Percentiles rank a stretch among this genome's conserved stretches.
phyloP scores from a whole-genome alignment of 2,113 vertebrate species.

The Hippocampus barbouri region DNA sequence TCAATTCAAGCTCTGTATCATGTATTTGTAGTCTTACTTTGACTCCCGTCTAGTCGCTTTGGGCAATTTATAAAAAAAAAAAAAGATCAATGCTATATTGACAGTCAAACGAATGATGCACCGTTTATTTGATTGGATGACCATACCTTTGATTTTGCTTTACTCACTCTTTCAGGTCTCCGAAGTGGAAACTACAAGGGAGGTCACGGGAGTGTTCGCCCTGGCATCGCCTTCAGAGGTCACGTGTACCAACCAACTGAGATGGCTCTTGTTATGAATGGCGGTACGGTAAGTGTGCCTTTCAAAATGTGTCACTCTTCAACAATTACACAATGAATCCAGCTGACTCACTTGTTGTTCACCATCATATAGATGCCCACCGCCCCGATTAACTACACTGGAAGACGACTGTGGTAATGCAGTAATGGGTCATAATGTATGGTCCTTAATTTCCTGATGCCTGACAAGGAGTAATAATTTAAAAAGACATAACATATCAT shows the following conservation, averaged over 20 bases:
- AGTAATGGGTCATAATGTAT: constrained; percentile 5
- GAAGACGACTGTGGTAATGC: constrained; percentile 92
- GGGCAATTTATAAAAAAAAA: background rate
- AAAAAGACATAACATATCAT: constrained; percentile 10
- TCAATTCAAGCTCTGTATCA: background rate
- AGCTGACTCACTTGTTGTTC: background rate
- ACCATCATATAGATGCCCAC: constrained; percentile 86
- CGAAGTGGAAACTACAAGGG: constrained; percentile 84
- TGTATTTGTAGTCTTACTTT: background rate
- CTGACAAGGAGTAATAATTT: constrained; percentile 13
- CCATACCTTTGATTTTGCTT: background rate
- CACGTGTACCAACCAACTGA: constrained; percentile 99
- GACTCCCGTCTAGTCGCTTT: background rate
- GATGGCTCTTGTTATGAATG: constrained; percentile 97
- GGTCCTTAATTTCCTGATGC: constrained; percentile 11
- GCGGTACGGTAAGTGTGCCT: constrained; percentile 85
- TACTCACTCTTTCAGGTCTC: constrained; percentile 68
- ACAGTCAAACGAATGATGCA: background rate
- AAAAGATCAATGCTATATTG: background rate
- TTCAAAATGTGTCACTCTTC: background rate
- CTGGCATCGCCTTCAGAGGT: constrained; percentile 87
- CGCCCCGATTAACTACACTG: constrained; percentile 94
- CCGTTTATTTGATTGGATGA: background rate
- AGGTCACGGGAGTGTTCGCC: constrained; percentile 77
- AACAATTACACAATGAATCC: background rate